These are phyloP conservation scores for Sorex maritimensis DNA, from an alignment of 2,797 vertebrate genomes.

Conservation along the genomic window DNA sequence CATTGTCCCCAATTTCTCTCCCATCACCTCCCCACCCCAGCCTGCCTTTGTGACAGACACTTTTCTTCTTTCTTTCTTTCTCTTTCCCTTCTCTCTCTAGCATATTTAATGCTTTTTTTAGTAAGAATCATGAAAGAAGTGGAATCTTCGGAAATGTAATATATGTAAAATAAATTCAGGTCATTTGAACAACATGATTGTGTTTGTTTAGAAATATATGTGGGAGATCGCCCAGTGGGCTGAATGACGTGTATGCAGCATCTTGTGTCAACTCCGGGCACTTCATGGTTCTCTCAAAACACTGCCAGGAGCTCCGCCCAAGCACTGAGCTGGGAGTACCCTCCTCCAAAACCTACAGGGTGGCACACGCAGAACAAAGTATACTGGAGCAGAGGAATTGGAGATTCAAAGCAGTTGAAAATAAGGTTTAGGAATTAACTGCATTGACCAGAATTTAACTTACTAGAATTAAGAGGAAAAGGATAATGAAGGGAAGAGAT, in stretches of 20 bases:
- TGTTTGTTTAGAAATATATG: constrained; percentile 5
- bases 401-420: constrained; percentile 19
- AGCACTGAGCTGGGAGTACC: too few relatives aligned
- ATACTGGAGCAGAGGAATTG: background rate
- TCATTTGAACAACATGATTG: constrained; percentile 44
- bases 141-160: constrained; percentile 28
- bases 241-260: too few relatives aligned
- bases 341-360: too few relatives aligned
- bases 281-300: too few relatives aligned
- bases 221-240: too few relatives aligned
- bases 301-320: too few relatives aligned
- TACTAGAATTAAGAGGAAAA: constrained; percentile 7
- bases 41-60: too few relatives aligned
- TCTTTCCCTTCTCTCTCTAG: too few relatives aligned
- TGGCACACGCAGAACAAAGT: background rate
- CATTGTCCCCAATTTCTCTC: too few relatives aligned
- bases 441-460: background rate
- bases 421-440: constrained; percentile 29
- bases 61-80: too few relatives aligned
- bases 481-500: constrained; percentile 3
- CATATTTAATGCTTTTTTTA: constrained; percentile 49
- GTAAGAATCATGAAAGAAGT: constrained; percentile 54
- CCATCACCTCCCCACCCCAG: too few relatives aligned
- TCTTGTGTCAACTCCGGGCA: too few relatives aligned
- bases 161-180: constrained; percentile 29